Base-by-base conservation (phyloP, 2,797 vertebrate species). In the Rousettus madagascariensis region DNA sequence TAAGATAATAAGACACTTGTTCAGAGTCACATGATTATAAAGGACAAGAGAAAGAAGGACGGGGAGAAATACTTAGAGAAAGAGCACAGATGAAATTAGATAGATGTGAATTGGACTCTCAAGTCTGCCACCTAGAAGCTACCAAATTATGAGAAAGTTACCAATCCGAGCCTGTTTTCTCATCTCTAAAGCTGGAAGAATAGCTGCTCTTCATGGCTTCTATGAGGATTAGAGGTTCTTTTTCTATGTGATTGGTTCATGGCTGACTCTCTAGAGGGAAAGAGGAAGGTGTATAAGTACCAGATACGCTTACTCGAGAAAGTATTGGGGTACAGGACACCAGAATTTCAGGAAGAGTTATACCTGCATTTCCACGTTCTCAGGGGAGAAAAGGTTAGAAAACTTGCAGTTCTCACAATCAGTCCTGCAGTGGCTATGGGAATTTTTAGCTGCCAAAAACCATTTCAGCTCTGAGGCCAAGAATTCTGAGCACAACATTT, bases 1-100 rank as follows among this genome's bases (percentile, higher is more conserved):
- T 9, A 91, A 28, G 17, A 71, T 55, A 65, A 89, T 49, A 71
- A 89, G 41, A 91, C 24, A 63, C 41, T 86, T 89, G 24, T 83
- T 49, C 49, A n/a, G 49, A 19, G 28, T 6, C 61, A 55, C 24
- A 13, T 30, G 49, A 24, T 77, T 79, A 38, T 30, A 88, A 90
- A 80, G 26, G 30, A 49, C 38, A 75, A 51, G 59, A 89, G 7
- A 38, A 53, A 77, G 53, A 83, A 28, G 26, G 61, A 49, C 19
- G 38, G 43, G n/a, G 43, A 55, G 26, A 61, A 28, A 57, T 3
- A 33, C 6, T 0, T 1, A 24, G 19, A 71, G 30, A 46, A n/a
- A 84, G 49, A 69, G 8, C 49, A 61, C 15, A 36, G 68, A 69
- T 13, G 30, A 63, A 36, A 69, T 24, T 22, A 75, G 19, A 66